These are phyloP conservation scores for Sinocyclocheilus grahami DNA, from an alignment of 2,113 vertebrate species.

Conservation along the genomic window DNA sequence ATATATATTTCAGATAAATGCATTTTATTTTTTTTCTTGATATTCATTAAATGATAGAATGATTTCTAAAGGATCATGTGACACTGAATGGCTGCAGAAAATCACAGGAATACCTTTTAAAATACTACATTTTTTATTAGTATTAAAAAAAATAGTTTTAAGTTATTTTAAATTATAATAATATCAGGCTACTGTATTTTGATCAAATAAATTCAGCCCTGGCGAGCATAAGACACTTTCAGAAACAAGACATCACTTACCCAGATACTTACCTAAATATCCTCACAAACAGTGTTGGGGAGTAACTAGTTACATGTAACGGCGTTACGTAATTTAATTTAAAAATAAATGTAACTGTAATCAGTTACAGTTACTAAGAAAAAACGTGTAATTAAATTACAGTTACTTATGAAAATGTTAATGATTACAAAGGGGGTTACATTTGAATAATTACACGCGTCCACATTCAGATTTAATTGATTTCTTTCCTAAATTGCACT, in stretches of 20 bases:
- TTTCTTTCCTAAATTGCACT: too few species aligned
- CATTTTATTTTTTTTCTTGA: neutral
- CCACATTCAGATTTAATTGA: too few species aligned
- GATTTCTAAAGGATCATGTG: neutral
- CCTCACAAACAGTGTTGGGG: neutral
- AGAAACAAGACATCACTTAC: too few species aligned
- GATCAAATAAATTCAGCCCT: neutral
- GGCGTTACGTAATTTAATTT: too few species aligned
- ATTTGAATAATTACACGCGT: too few species aligned
- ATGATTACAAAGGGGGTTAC: too few species aligned
- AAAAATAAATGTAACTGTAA: too few species aligned
- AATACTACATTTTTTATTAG: neutral
- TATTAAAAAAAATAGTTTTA: too few species aligned
- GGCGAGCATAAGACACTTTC: neutral
- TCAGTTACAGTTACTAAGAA: too few species aligned
- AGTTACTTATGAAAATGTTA: too few species aligned
- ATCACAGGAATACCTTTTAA: neutral
- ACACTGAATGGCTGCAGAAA: neutral
- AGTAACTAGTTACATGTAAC: too few species aligned
- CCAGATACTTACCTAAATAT: neutral
- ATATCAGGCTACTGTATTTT: neutral
- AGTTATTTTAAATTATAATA: neutral
- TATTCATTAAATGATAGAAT: neutral
- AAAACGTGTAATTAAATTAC: too few species aligned
- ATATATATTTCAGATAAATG: neutral